A percentile compares a stretch with the other conserved stretches of the same genome.
Evolutionary conservation across 2,113 vertebrate species (phyloP).

Genomic region (Nothoprocta pentlandii): DNA sequence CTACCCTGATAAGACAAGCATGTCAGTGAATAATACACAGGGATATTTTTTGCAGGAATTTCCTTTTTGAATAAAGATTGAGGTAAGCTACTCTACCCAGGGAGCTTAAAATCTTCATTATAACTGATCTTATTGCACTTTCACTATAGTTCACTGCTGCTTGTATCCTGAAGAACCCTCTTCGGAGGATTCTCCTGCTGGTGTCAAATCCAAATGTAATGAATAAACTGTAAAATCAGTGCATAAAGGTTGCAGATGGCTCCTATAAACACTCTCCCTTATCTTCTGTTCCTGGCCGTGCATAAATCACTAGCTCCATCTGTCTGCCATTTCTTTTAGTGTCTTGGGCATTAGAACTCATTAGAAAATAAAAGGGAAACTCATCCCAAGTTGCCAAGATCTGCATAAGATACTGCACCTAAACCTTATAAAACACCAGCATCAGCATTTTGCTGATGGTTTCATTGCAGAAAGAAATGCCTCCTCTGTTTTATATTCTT

Average conservation of each 20-base stretch:
- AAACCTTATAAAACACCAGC: neutral
- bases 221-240: neutral
- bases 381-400: neutral
- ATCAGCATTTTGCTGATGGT: neutral
- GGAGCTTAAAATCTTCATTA: neutral
- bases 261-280: neutral
- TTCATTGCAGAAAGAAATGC: neutral
- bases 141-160: fast-evolving
- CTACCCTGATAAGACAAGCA: neutral
- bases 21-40: neutral
- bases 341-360: neutral
- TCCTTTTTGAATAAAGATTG: neutral
- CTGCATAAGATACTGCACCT: neutral
- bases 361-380: neutral
- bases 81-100: neutral
- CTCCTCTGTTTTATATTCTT: neutral
- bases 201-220: neutral
- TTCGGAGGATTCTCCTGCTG: neutral
- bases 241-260: neutral
- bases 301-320: conserved; percentile 62
- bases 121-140: neutral
- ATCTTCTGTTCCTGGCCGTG: neutral
- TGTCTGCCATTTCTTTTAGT: conserved; percentile 24
- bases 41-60: neutral
- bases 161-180: neutral